These are phyloP conservation scores for Neogobius melanostomus DNA, from an alignment of 2,113 vertebrate genomes.

Conservation along the genomic window DNA sequence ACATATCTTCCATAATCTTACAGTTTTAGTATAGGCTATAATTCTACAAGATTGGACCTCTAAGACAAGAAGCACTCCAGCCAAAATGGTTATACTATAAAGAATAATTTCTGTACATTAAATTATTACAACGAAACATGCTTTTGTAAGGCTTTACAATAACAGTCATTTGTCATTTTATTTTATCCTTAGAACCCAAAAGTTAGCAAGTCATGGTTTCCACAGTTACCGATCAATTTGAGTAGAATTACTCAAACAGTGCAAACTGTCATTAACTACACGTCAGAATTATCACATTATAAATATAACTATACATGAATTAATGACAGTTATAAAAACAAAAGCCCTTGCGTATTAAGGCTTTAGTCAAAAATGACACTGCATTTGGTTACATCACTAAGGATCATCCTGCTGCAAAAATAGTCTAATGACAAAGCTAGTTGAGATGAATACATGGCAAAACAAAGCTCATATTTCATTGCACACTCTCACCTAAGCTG, in stretches of 20 bases:
- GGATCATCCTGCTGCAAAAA: not conserved
- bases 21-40: conserved; percentile 61
- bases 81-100: conserved; percentile 20
- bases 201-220: conserved; percentile 13
- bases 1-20: conserved; percentile 63
- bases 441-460: not conserved
- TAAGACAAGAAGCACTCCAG: not conserved
- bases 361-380: conserved; percentile 1
- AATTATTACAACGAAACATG: conserved; percentile 4
- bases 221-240: conserved; percentile 11
- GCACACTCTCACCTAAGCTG: not conserved
- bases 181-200: not conserved
- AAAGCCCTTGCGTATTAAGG: conserved; percentile 25
- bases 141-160: conserved; percentile 38
- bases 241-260: not conserved
- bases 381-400: not conserved
- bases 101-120: conserved; percentile 49
- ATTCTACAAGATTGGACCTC: conserved; percentile 45
- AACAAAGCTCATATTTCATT: not conserved
- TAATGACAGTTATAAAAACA: not conserved
- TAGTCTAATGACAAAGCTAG: not conserved
- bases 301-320: not conserved
- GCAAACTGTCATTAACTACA: not conserved
- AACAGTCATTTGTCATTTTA: not conserved
- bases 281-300: conserved; percentile 1